These are phyloP conservation scores for Oreotrochilus melanogaster DNA, from an alignment of 2,113 vertebrate species.

Conservation along the genomic window DNA sequence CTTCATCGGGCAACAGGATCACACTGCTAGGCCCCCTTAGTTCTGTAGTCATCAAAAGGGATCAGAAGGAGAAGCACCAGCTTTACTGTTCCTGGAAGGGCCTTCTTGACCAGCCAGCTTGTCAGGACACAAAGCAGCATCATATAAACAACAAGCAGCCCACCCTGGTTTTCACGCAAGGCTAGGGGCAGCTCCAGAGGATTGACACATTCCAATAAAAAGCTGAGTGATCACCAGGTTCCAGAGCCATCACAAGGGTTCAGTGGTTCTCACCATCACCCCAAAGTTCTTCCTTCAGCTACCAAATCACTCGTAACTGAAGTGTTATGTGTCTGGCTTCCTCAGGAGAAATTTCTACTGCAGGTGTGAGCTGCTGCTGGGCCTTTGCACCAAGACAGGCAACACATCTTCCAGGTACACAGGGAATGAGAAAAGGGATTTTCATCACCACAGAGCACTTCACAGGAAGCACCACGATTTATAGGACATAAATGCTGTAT, in stretches of 20 bases:
- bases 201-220: not conserved
- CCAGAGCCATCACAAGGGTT: not conserved
- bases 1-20: not conserved
- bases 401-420: not conserved
- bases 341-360: not conserved
- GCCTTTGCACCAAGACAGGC: not conserved
- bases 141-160: not conserved
- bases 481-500: constrained; percentile 35
- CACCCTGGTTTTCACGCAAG: not conserved
- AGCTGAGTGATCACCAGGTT: not conserved
- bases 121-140: not conserved
- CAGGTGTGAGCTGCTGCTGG: not conserved
- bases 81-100: not conserved
- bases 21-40: not conserved
- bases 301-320: not conserved
- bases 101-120: not conserved
- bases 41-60: not conserved
- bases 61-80: not conserved
- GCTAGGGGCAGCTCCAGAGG: not conserved
- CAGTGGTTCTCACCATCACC: not conserved
- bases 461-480: constrained; percentile 25
- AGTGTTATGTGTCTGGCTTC: not conserved
- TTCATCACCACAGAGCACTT: not conserved
- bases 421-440: not conserved
- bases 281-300: not conserved